Percentiles rank a stretch among this genome's conserved stretches.
These are phyloP conservation scores for Apostichopus leukothele DNA, from an alignment of 53 echinoderm and acorn worm genomes.

Conservation along the genomic window DNA sequence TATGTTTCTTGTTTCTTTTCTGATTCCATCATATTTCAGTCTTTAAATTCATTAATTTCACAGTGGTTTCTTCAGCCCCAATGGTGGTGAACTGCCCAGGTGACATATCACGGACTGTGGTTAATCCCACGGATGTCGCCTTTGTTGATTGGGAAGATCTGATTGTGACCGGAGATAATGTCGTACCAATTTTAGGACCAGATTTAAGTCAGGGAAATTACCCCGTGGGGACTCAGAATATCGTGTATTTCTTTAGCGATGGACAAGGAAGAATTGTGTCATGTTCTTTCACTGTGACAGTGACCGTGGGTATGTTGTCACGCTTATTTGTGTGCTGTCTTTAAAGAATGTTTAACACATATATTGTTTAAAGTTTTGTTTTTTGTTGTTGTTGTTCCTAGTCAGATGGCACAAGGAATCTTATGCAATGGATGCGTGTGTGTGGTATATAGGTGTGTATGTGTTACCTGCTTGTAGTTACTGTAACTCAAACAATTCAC, in stretches of 20 bases:
- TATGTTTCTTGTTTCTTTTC: no score
- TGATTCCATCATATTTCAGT: no score
- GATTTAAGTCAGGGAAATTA: not conserved
- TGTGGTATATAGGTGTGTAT: no score
- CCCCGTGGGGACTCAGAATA: not conserved
- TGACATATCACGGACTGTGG: not conserved
- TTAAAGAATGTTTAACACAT: no score
- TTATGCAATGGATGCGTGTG: no score
- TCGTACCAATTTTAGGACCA: not conserved
- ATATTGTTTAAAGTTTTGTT: no score
- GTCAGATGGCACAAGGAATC: no score
- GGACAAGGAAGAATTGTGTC: not conserved
- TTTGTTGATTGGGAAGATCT: slow-evolving; percentile 21
- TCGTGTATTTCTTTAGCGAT: slow-evolving; percentile 26
- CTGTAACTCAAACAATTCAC: no score
- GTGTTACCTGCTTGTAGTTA: no score
- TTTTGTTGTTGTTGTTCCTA: no score
- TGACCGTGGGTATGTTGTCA: not conserved
- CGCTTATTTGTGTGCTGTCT: no score
- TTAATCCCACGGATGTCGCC: not conserved
- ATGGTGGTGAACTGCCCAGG: slow-evolving; percentile 28
- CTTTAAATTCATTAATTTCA: not conserved
- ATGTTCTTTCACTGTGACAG: not conserved
- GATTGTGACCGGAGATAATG: not conserved
- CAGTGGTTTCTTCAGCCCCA: not conserved